These are phyloP conservation scores for Eumeta japonica DNA, from an alignment of 1,140 invertebrate genomes.

Conservation along the genomic window DNA sequence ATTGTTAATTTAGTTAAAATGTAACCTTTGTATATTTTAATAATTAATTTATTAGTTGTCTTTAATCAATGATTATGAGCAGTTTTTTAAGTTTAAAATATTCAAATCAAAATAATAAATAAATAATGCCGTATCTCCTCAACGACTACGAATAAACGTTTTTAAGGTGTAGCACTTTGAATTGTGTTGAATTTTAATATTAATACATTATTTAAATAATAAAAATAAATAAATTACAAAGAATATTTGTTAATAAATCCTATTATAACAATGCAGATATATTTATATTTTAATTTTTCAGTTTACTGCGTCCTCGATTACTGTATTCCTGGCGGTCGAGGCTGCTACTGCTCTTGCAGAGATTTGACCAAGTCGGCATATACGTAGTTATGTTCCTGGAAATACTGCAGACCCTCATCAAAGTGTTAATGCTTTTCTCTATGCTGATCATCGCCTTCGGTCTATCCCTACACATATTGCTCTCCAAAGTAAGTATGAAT, in stretches of 20 bases:
- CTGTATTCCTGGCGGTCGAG: conserved; percentile 89
- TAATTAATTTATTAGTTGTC: too few species aligned
- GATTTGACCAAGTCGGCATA: conserved; percentile 77
- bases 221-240: conserved; percentile 21
- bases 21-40: too few species aligned
- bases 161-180: too few species aligned
- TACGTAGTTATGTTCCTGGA: conserved; percentile 92
- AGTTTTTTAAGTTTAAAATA: too few species aligned
- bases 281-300: conserved; percentile 45
- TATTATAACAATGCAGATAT: too few species aligned
- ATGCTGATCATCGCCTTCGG: conserved; percentile 88
- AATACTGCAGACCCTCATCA: conserved; percentile 82
- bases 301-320: conserved; percentile 72
- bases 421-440: conserved; percentile 84
- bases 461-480: conserved; percentile 78
- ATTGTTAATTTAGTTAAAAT: conserved; percentile 5
- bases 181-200: too few species aligned
- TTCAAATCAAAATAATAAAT: too few species aligned
- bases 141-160: too few species aligned
- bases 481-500: conserved; percentile 65
- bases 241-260: too few species aligned
- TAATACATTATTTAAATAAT: conserved; percentile 5
- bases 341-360: conserved; percentile 78
- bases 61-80: too few species aligned
- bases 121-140: too few species aligned